Conservation (phyloP, 2,797 vertebrate genomes). For the Lithobates pipiens region DNA sequence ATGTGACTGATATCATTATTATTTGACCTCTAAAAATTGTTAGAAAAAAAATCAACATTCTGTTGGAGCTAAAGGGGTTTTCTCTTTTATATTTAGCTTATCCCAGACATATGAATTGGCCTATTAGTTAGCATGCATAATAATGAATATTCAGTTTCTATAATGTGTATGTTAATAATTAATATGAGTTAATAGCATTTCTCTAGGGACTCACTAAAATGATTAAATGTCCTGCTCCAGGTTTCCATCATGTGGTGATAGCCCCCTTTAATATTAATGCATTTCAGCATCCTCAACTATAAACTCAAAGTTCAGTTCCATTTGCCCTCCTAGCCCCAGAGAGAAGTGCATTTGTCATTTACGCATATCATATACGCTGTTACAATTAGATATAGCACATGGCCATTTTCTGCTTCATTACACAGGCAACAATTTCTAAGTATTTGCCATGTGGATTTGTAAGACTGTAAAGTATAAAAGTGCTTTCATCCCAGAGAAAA, state of each 20-base stretch:
- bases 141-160: conserved; percentile 46
- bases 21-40: background rate
- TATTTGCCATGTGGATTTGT: background rate
- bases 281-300: background rate
- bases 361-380: conserved; percentile 20
- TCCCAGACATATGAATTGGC: background rate
- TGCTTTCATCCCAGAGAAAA: background rate
- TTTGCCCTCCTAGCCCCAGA: background rate
- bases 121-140: conserved; percentile 30
- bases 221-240: conserved; percentile 33
- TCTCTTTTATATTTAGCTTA: background rate
- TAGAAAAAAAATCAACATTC: background rate
- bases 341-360: conserved; percentile 7
- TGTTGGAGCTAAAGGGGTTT: background rate
- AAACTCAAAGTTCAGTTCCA: conserved; percentile 17
- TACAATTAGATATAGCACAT: background rate
- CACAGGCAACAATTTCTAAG: background rate
- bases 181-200: conserved; percentile 55
- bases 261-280: conserved; percentile 15
- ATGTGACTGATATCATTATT: background rate
- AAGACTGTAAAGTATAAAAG: background rate
- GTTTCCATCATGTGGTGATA: background rate
- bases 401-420: conserved; percentile 5
- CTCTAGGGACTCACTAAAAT: conserved; percentile 33
- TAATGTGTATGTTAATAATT: conserved; percentile 57